Evolutionary conservation across 2,888 invertebrate genomes (phyloP), one percentile per base, ranked within the genome.

Genomic region (Hetaerina titia): DNA sequence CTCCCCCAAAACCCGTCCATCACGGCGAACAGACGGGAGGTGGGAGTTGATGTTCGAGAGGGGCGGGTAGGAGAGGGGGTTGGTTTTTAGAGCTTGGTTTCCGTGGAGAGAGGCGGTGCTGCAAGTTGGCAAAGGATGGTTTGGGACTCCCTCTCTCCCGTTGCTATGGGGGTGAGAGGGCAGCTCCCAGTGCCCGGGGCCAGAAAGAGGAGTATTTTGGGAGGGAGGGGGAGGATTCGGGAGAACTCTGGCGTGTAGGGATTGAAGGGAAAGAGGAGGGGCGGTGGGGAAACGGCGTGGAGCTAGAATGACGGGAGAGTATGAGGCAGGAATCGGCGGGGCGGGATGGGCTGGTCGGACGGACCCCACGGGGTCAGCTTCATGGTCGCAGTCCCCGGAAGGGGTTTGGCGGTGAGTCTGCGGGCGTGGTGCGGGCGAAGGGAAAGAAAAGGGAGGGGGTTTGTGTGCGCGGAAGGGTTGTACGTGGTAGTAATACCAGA

Each of bases 121-220:
- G 92, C 56, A 69, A 92, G 92, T 92, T 92, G 92, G 92, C 92
- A 92, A 92, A 69, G 92, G 92, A 92, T 69, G 92, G 92, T 74
- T 92, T 22, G 69, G 69, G 45, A 22, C 81, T 81, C 81, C 7
- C 81, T 81, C 81, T 81, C 69, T 92, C 92, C 64, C 45, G 92
- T 92, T 92, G 64, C 92, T 45, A 56, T 92, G 92, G 92, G 90
- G 92, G 92, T 19, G 64, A 92, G 89, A 25, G 90, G 90, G 90
- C 19, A 57, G 25, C 69, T 57, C 92, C 92, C 57, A 64, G 92
- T 31, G 81, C 92, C 92, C 92, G 69, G 69, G 92, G 92, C 69
- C n/a, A 92, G 74, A 60, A 60, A 90, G 90, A 90, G 90, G 58
- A 60, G 60, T 58, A 25, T 81, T 81, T 81, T n/a, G 31, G 81